These are phyloP conservation scores for Ranitomeya variabilis DNA, from an alignment of 2,113 vertebrate genomes.

Conservation along the genomic window DNA sequence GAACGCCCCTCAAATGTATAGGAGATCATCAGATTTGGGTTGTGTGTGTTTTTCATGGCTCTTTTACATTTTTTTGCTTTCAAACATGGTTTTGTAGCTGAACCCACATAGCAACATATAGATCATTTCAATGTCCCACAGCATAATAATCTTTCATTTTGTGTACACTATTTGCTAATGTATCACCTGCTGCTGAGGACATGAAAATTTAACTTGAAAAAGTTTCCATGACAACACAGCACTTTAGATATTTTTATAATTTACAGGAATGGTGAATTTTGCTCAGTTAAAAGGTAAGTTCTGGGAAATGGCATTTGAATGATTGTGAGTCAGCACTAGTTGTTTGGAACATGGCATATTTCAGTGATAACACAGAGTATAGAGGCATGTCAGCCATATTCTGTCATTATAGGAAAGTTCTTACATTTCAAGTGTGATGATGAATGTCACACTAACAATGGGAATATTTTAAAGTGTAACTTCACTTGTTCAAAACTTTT, in stretches of 20 bases:
- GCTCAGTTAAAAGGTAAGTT: background rate
- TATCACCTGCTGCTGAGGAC: background rate
- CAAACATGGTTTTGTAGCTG: background rate
- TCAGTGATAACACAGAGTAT: background rate
- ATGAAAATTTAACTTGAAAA: background rate
- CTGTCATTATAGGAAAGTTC: background rate
- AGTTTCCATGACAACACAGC: background rate
- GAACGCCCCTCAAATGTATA: no score
- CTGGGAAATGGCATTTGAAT: background rate
- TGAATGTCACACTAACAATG: background rate
- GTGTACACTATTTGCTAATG: constrained; percentile 13
- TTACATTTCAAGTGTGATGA: background rate
- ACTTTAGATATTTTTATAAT: constrained; percentile 3
- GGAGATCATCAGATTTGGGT: no score
- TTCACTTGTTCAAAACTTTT: no score
- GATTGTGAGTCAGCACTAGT: background rate
- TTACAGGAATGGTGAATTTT: constrained; percentile 10
- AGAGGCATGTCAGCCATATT: background rate
- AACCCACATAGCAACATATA: background rate
- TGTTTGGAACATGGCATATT: background rate
- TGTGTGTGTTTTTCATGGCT: no score
- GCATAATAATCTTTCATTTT: constrained; percentile 14
- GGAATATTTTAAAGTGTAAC: background rate
- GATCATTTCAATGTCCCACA: background rate
- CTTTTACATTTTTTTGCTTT: background rate